Conservation (phyloP, 2,888 invertebrate genomes). For the Drosophila borealis region DNA sequence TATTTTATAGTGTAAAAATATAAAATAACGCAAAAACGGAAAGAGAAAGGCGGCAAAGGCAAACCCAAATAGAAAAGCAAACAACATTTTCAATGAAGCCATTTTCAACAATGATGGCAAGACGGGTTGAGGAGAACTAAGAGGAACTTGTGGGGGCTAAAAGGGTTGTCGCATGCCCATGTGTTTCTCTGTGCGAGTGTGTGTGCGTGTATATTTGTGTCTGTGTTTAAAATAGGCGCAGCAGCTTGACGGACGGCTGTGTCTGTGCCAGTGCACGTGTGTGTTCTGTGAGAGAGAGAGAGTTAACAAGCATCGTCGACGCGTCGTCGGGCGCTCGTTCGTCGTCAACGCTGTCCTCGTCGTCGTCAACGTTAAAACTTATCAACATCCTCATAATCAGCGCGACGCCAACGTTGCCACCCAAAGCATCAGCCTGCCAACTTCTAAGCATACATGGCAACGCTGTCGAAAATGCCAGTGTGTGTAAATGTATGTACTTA, state of each 20-base stretch:
- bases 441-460: constrained; percentile 59
- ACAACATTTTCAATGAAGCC: constrained; percentile 81
- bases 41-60: constrained; percentile 54
- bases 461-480: constrained; percentile 50
- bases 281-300: constrained; percentile 19
- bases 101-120: constrained; percentile 62
- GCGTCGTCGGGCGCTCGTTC: constrained; percentile 28
- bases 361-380: constrained; percentile 67
- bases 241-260: constrained; percentile 65
- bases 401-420: constrained; percentile 66
- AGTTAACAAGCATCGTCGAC: constrained; percentile 53
- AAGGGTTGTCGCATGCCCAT: constrained; percentile 67
- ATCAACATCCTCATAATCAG: constrained; percentile 81
- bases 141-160: constrained; percentile 31
- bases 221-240: constrained; percentile 68
- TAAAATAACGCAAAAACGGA: constrained; percentile 68
- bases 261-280: constrained; percentile 4
- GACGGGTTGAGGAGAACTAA: not conserved
- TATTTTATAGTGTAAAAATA: constrained; percentile 80
- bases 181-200: constrained; percentile 20
- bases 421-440: constrained; percentile 38
- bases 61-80: constrained; percentile 80
- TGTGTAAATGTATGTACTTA: constrained; percentile 35
- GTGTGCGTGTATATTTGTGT: constrained; percentile 25
- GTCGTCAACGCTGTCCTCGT: constrained; percentile 51